Percentiles rank a stretch among this genome's conserved stretches.
Conservation (phyloP, 2,113 vertebrate species). For the Microtus richardsoni region DNA sequence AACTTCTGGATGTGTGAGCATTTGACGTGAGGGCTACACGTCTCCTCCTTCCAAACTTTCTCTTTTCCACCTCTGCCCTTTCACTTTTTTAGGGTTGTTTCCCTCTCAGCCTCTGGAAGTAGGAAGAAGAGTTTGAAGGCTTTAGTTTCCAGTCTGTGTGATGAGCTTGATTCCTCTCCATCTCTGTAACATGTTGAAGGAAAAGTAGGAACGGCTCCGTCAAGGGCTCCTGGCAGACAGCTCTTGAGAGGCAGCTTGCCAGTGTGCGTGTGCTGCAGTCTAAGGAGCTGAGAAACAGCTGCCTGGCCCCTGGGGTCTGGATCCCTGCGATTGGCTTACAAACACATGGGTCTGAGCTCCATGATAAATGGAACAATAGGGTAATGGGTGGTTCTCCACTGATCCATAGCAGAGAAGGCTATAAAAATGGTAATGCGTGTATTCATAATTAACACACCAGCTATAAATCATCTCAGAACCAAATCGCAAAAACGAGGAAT, state of each 20-base stretch:
- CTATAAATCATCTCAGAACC: slow-evolving; percentile 37
- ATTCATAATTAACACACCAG: slow-evolving; percentile 54
- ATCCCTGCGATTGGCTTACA: background rate
- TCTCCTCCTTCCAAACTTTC: background rate
- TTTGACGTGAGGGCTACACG: background rate
- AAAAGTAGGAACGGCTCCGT: background rate
- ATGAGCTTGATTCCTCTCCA: background rate
- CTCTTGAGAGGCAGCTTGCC: background rate
- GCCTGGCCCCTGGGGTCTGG: background rate
- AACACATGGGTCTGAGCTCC: background rate
- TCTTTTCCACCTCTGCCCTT: background rate
- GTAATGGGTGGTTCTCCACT: background rate
- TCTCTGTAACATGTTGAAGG: background rate
- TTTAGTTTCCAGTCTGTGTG: background rate
- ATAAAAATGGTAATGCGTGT: slow-evolving; percentile 54
- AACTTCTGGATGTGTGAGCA: background rate
- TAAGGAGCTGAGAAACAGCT: background rate
- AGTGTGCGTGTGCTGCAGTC: background rate
- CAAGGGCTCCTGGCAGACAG: background rate
- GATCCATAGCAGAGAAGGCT: slow-evolving; percentile 55
- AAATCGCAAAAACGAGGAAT: slow-evolving; percentile 45
- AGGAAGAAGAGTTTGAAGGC: background rate
- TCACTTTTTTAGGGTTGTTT: background rate
- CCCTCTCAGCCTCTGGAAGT: background rate
- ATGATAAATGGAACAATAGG: slow-evolving; percentile 29